A percentile compares a stretch with the other conserved stretches of the same genome.
Conservation (phyloP, 2,888 invertebrate genomes). For the Zele albiditarsus region DNA sequence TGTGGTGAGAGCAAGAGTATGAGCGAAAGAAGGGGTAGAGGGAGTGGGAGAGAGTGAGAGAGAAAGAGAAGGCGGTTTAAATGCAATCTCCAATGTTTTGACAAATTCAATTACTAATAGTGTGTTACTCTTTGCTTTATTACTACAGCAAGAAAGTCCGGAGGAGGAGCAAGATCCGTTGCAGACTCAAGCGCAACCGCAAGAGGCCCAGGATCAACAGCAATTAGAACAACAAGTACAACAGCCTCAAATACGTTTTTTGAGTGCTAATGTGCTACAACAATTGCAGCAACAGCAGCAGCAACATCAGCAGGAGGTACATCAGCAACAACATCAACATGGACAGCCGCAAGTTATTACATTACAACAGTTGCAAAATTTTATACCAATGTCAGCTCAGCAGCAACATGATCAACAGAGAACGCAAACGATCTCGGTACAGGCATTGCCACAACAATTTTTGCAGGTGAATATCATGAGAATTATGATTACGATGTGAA, state of each 20-base stretch:
- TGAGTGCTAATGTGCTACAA: conserved; percentile 69
- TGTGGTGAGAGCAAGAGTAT: conserved; percentile 53
- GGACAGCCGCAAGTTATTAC: conserved; percentile 73
- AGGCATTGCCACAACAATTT: conserved; percentile 75
- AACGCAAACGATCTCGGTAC: conserved; percentile 72
- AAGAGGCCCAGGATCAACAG: conserved; percentile 52
- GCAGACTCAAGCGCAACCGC: conserved; percentile 60
- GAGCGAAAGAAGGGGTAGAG: background rate
- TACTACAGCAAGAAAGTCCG: conserved; percentile 61
- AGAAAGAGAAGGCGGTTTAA: background rate
- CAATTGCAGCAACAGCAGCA: conserved; percentile 66
- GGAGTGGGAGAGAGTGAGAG: background rate
- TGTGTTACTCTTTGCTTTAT: conserved; percentile 29
- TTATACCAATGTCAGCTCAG: conserved; percentile 71
- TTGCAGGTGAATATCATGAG: conserved; percentile 70
- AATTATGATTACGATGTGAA: too few relatives aligned
- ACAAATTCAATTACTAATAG: background rate
- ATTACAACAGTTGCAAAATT: conserved; percentile 73
- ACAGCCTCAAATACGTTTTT: conserved; percentile 67
- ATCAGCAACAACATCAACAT: conserved; percentile 63
- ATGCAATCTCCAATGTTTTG: background rate
- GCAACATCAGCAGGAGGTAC: conserved; percentile 51
- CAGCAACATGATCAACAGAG: conserved; percentile 69
- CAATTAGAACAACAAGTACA: conserved; percentile 58
- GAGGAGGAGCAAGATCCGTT: conserved; percentile 59